Evolutionary conservation across 2,797 vertebrate species (phyloP), one percentile per base, ranked within the genome.

Genomic region (Lates japonicus): DNA sequence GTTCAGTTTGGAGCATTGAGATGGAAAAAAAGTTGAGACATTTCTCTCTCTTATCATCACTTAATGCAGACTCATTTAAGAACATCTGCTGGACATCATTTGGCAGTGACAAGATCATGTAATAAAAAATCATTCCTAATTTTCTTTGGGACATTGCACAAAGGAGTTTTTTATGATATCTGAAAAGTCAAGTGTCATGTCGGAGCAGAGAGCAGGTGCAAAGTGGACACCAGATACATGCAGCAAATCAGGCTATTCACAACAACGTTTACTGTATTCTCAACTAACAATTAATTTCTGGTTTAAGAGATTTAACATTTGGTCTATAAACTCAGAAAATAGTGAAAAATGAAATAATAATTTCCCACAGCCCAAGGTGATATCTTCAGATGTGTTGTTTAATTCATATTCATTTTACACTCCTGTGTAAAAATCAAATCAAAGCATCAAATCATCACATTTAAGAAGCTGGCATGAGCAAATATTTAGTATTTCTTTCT

Each of bases 1-100:
- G 20, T 61, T 79, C 8, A 1, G 22, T 42, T 68, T 44, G 13
- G 0, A 92, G 70, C 93, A 94, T 95, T 97, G 20, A 20, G 55
- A 71, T 14, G 42, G 16, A 2, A 16, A 16, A 29, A 66, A 54
- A 37, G 7, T 22, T 25, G 20, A 22, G n/a, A 46, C 6, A 48
- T 49, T n/a, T 31, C 46, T 55, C 39, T 70, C 19, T 63, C 59
- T 66, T 46, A 31, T 52, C 51, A 49, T 46, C 69, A 42, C 55
- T 75, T 49, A 37, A 51, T 60, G 13, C 9, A 65, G 11, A 68
- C 31, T 68, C 14, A 49, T 63, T 69, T 65, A 48, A 57, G 7
- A 58, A 44, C 60, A 64, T 63, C 71, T 52, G 71, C 74, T 49
- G 29, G 37, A 65, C 42, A 58, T 48, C 29, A 41, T 75, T 67